phyloP scores from a whole-genome alignment of 2,113 vertebrate genomes.

The Numenius arquata region DNA sequence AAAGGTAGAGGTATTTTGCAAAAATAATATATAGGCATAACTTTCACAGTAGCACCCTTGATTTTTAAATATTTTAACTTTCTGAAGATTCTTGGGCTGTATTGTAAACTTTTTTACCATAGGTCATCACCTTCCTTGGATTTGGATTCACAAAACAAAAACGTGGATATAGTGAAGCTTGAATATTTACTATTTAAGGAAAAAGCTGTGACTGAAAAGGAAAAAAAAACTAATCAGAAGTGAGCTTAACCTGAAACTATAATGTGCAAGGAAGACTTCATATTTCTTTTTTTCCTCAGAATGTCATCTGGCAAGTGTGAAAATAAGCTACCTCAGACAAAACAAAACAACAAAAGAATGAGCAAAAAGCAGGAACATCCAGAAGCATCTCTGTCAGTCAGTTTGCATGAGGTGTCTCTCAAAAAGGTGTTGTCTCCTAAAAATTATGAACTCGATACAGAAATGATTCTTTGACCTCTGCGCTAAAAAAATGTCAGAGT shows the following conservation, averaged over 20 bases:
- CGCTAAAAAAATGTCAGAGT: neutral
- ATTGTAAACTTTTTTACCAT: neutral
- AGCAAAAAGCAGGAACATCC: neutral
- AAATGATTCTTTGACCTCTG: neutral
- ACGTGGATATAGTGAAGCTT: neutral
- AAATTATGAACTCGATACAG: neutral
- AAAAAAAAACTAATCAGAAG: neutral
- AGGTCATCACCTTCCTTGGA: neutral
- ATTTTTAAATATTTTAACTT: neutral
- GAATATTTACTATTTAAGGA: neutral
- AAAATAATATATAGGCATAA: neutral
- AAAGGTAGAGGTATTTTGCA: neutral
- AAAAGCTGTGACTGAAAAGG: neutral
- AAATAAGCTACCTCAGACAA: neutral
- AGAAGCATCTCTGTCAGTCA: neutral
- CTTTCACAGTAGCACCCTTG: neutral
- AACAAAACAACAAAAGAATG: neutral
- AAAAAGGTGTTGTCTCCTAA: neutral
- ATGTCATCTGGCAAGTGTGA: neutral
- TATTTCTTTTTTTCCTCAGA: neutral
- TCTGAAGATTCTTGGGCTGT: neutral
- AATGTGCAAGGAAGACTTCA: neutral
- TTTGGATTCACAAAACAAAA: neutral
- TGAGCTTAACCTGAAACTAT: neutral
- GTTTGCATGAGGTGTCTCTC: neutral